Base-by-base conservation (phyloP, 2,797 vertebrate genomes). In the Coendou prehensilis region DNA sequence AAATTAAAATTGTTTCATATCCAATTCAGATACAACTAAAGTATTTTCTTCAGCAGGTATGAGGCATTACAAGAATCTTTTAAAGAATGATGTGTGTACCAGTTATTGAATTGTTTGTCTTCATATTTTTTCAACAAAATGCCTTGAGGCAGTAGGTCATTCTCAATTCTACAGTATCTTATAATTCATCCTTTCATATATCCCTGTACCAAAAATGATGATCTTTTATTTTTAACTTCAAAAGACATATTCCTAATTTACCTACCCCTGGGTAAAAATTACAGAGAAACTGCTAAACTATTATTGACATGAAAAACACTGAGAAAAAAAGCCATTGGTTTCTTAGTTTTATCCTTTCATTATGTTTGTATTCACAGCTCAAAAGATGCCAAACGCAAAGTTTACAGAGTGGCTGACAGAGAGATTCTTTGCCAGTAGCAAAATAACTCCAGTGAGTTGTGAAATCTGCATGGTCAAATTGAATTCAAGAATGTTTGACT, bases 401-500 rank as follows among this genome's bases (percentile, higher is more conserved):
- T 98, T 98, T 98, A 98, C 76, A 97, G 88, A 95, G 84, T 93
- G 61, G 90, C 89, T 98, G 97, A 96, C 94, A 97, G 97, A 97
- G 91, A 98, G 97, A 94, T 97, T 95, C 97, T 98, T 98, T 98
- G 97, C 98, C 97, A 97, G 94, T 87, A 98, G 97, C 96, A 98
- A 98, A 98, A 98, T 97, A 98, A 97, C 97, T 98, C 96, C 97
- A 98, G 95, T 96, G 95, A 98, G 95, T 97, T 98, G 89, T 98
- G 98, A 98, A 98, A 97, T 97, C 96, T 97, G 71, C 95, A 96
- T 96, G 97, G 96, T 97, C 95, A 98, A 97, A 96, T 96, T 96
- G 96, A 98, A 98, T 98, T 98, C 97, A 97, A 97, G 87, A 97
- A 97, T 98, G 88, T 98, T 97, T 98, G 97, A 97, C 96, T 98